phyloP scores from a whole-genome alignment of 2,113 vertebrate genomes.

The Podarcis muralis region DNA sequence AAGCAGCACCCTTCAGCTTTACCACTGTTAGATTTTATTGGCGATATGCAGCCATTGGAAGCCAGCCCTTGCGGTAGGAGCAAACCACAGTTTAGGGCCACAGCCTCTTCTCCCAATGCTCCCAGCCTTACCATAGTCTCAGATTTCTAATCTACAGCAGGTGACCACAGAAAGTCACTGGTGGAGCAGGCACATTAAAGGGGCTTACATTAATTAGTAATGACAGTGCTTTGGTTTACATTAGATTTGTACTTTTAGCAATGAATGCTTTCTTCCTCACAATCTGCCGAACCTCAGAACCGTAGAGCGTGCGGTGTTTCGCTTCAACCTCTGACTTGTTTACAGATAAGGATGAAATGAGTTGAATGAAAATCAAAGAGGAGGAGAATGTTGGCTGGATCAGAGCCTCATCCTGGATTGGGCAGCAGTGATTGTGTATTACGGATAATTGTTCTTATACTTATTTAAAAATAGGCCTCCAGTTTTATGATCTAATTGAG shows the following conservation, averaged over 20 bases:
- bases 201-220: slow-evolving; percentile 62
- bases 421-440: slow-evolving; percentile 7
- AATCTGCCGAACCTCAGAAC: slow-evolving; percentile 53
- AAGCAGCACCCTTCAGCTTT: background rate
- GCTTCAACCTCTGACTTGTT: slow-evolving; percentile 5
- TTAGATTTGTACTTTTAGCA: slow-evolving; percentile 57
- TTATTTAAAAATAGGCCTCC: slow-evolving; percentile 48
- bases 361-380: background rate
- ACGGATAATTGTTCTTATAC: slow-evolving; percentile 1
- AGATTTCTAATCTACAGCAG: slow-evolving; percentile 45
- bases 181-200: slow-evolving; percentile 57
- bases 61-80: background rate
- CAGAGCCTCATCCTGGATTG: slow-evolving; percentile 23
- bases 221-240: slow-evolving; percentile 65
- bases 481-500: slow-evolving; percentile 52
- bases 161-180: slow-evolving; percentile 51
- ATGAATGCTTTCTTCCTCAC: slow-evolving; percentile 49
- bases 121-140: slow-evolving; percentile 42
- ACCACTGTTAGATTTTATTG: background rate
- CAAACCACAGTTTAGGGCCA: background rate
- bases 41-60: background rate
- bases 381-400: background rate
- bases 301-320: slow-evolving; percentile 32
- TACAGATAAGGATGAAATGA: background rate
- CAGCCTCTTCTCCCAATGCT: too few relatives aligned